Evolutionary conservation across 64 coral and sea anemone species (phyloP), one percentile per base, ranked within the genome.

Genomic region (Montipora efflorescens): DNA sequence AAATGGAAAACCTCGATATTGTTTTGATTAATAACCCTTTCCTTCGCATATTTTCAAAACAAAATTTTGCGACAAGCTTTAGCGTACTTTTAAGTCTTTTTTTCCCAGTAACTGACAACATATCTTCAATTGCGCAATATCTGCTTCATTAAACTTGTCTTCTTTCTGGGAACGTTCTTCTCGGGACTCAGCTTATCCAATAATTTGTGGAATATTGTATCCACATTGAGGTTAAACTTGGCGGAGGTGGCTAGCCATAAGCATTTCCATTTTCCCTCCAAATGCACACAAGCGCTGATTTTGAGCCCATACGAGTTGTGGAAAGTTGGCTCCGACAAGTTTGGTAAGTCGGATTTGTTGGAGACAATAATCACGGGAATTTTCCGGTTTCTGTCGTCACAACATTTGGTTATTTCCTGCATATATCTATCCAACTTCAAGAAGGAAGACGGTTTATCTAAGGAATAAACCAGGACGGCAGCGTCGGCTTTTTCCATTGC

Each of bases 401-500:
- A 84, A 6, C 74, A 75, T 8, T 83, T 83, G 8, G 88, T 59
- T 12, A 98, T 98, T 57, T 98, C 97, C 4, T 92, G 78, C 64
- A 92, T 47, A 44, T 95, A 93, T 66, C 87, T 70, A 3, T 67
- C 93, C n/a, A 98, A 66, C 87, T 93, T 93, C 5, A 80, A n/a
- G 15, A 98, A 94, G 0, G 97, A 95, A 55, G 68, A 46, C 1
- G 91, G 88, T 14, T 94, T 80, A 13, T 93, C 82, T 22, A 84
- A 20, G n/a, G 94, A 95, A 77, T 95, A 98, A 15, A 98, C 94
- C 14, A 98, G 61, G 3, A 95, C 48, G 53, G 93, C 95, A 3
- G 91, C 97, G 61, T 98, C 97, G 4, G 94, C 87, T 75, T 98
- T 98, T 72, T 87, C 61, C 18, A 98, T 98, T 2, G 94, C 97